A percentile compares a stretch with the other conserved stretches of the same genome.
Conservation (phyloP, 2,797 vertebrate genomes). For the Microhierax caerulescens region DNA sequence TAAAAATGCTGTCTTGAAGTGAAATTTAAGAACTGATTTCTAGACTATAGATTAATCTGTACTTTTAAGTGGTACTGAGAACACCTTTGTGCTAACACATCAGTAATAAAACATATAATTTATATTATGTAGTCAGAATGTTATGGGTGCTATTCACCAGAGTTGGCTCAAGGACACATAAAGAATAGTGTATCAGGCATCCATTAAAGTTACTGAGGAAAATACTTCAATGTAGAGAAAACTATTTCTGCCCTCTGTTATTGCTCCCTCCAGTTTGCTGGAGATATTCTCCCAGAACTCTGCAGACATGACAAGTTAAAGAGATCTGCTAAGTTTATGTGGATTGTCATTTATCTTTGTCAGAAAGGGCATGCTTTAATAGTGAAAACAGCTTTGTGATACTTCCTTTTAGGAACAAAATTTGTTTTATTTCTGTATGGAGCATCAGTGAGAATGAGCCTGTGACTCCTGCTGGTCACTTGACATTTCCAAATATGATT, state of each 20-base stretch:
- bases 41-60: not conserved
- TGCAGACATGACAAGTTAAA: not conserved
- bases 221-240: not conserved
- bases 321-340: not conserved
- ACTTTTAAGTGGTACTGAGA: not conserved
- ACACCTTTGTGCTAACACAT: not conserved
- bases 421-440: not conserved
- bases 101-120: not conserved
- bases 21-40: not conserved
- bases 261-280: not conserved
- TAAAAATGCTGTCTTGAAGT: not conserved
- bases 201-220: not conserved
- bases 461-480: not conserved
- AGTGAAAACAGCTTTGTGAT: not conserved
- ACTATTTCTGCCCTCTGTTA: not conserved
- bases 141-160: not conserved
- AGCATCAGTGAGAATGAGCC: not conserved
- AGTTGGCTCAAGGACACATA: not conserved
- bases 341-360: not conserved
- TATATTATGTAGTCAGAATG: not conserved
- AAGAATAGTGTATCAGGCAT: not conserved
- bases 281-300: not conserved
- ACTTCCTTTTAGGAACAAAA: not conserved
- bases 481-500: not conserved
- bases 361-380: not conserved